Conservation (phyloP, 2,888 invertebrate genomes). For the Drosophila meridionalis region DNA sequence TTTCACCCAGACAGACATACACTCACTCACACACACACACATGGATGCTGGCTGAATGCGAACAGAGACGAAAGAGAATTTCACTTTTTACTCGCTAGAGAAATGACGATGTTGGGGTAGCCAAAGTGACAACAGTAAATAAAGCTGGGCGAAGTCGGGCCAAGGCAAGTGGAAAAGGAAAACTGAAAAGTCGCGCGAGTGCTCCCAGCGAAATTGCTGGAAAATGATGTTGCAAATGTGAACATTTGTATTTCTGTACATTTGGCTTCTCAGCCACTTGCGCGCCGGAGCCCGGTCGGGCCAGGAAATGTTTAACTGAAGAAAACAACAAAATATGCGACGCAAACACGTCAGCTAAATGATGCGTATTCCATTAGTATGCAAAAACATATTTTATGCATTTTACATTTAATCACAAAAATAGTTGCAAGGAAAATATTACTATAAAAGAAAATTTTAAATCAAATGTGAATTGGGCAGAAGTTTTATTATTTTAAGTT, state of each 20-base stretch:
- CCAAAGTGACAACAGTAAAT: constrained; percentile 64
- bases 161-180: constrained; percentile 30
- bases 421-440: no score
- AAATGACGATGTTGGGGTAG: constrained; percentile 41
- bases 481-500: no score
- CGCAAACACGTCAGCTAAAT: not conserved
- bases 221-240: constrained; percentile 68
- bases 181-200: constrained; percentile 35
- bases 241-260: constrained; percentile 47
- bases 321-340: not conserved
- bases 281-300: not conserved
- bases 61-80: constrained; percentile 42
- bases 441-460: no score
- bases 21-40: constrained; percentile 23
- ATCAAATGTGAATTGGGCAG: no score
- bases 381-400: not conserved
- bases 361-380: not conserved
- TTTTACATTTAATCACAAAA: not conserved
- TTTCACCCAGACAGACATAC: constrained; percentile 48
- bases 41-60: constrained; percentile 15
- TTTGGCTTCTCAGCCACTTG: constrained; percentile 25
- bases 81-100: constrained; percentile 50
- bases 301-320: constrained; percentile 9
- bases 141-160: constrained; percentile 43
- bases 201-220: constrained; percentile 54